Percentiles rank a stretch among this genome's conserved stretches.
These are phyloP conservation scores for Oreochromis aureus DNA, from an alignment of 2,113 vertebrate species.

Conservation along the genomic window DNA sequence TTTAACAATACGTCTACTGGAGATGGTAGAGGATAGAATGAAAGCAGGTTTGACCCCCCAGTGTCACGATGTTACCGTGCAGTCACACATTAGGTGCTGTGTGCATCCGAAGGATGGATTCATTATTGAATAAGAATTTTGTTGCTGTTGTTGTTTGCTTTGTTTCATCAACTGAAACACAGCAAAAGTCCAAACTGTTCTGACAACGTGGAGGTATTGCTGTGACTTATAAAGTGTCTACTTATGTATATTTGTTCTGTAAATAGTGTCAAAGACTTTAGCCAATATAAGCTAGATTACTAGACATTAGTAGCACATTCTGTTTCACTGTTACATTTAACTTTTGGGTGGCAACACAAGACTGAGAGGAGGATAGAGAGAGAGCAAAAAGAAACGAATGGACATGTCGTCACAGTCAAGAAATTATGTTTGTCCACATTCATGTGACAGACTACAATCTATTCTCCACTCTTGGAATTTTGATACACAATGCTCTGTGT, in stretches of 20 bases:
- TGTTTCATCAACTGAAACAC: not conserved
- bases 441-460: not conserved
- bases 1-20: too few species aligned
- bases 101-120: not conserved
- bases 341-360: not conserved
- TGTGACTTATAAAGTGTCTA: not conserved
- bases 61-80: too few species aligned
- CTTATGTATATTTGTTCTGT: not conserved
- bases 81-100: too few species aligned
- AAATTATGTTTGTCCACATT: not conserved
- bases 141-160: not conserved
- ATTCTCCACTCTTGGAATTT: not conserved
- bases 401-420: not conserved
- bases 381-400: not conserved
- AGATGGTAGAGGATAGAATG: too few species aligned
- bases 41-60: too few species aligned
- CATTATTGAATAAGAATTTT: not conserved
- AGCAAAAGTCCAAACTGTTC: not conserved
- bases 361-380: not conserved
- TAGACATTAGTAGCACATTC: not conserved
- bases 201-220: not conserved
- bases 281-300: not conserved
- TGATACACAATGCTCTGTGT: not conserved
- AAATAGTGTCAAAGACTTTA: not conserved
- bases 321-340: not conserved